Base-by-base conservation (phyloP, 2,113 vertebrate species). In the Elephantulus edwardii region DNA sequence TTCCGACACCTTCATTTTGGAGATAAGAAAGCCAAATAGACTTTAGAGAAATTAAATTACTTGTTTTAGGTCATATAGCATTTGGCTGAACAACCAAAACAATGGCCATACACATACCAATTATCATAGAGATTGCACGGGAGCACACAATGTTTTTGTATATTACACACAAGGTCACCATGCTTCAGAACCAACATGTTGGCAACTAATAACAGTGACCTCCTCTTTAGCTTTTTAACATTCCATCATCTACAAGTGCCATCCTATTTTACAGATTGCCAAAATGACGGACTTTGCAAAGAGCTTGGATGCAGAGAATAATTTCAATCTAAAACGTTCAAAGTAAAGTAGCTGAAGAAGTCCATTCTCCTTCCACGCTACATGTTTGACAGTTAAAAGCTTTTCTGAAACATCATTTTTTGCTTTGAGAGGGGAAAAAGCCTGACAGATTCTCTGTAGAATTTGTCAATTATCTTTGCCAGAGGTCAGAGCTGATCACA, bases 401-500 rank as follows among this genome's bases (percentile, higher is more conserved):
- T 71, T 71, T 52, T 76, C 56, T 78, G 84, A 87, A 74, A 89
- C 50, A n/a, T n/a, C n/a, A n/a, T 46, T 86, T 24, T 44, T 12
- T 60, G 56, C 78, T 35, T 92, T 82, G 24, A n/a, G 80, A 1
- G 74, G 13, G 40, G 40, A 30, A 52, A 76, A 66, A 75, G 35
- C 60, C 52, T 42, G 33, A 79, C 48, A 56, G 42, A 54, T 42
- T 64, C 56, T 90, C 33, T 75, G 6, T 66, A 58, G 40, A 84
- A 54, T 62, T 38, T 40, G 16, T 88, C 48, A 82, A 1, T 83
- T 89, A 56, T 24, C 26, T 75, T 70, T 78, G 44, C 30, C 26
- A 83, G 72, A 83, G 42, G 30, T 91, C 48, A 77, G 89, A 86
- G 60, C 33, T 77, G 72, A 64, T 62, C 42, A 91, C 24, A 86